Percentiles rank a stretch among this genome's conserved stretches.
phyloP scores from a whole-genome alignment of 64 coral and sea anemone species.

The Porites australiensis region DNA sequence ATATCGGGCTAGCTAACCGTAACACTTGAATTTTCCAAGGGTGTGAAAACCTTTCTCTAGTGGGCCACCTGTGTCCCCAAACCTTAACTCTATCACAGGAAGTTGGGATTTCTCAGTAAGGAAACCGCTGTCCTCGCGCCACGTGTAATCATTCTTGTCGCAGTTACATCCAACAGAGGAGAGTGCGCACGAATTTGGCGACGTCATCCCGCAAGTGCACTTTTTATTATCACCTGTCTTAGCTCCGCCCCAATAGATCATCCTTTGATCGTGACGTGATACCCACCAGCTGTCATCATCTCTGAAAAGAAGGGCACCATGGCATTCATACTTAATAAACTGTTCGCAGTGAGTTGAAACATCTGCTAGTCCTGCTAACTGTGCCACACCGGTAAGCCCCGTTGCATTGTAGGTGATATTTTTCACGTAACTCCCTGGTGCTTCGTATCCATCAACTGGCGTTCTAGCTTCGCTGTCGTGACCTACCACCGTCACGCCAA shows the following conservation, averaged over 20 bases:
- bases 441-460: neutral
- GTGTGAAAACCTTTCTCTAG: slow-evolving; percentile 15
- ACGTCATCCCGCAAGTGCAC: slow-evolving; percentile 60
- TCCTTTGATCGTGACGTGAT: slow-evolving; percentile 32
- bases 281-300: slow-evolving; percentile 15
- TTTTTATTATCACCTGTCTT: too few species aligned
- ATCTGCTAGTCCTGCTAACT: neutral
- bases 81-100: slow-evolving; percentile 48
- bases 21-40: slow-evolving; percentile 10
- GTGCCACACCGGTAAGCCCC: neutral
- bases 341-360: slow-evolving; percentile 38
- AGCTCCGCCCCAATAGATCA: slow-evolving; percentile 57
- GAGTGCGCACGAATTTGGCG: slow-evolving; percentile 9
- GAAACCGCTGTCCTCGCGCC: slow-evolving; percentile 69
- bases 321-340: slow-evolving; percentile 66
- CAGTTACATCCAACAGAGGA: slow-evolving; percentile 6
- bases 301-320: neutral
- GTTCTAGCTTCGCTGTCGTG: slow-evolving; percentile 59
- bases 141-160: neutral
- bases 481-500: slow-evolving; percentile 72
- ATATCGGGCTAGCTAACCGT: too few species aligned
- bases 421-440: neutral
- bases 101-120: slow-evolving; percentile 58
- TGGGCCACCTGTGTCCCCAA: neutral
- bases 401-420: slow-evolving; percentile 18